Percentiles rank a stretch among this genome's conserved stretches.
Evolutionary conservation across 2,113 vertebrate genomes (phyloP).

Genomic region (Pomatorhinus ruficollis): DNA sequence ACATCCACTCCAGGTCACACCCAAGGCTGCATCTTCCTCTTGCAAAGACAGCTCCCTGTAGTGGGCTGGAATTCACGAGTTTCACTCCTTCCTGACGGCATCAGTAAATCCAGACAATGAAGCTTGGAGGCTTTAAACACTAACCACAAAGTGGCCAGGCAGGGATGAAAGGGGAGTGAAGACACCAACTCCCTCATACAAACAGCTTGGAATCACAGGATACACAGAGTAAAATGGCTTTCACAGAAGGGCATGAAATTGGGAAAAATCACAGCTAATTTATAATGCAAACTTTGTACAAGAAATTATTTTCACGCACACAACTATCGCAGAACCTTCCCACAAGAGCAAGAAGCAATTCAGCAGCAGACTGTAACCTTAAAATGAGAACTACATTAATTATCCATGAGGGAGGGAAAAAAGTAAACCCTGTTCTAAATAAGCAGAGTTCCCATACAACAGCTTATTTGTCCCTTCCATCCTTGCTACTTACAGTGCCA

Average conservation of each 20-base stretch:
- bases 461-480: conserved; percentile 12
- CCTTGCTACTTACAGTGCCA: background rate
- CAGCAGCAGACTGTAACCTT: background rate
- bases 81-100: rapidly evolving
- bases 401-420: background rate
- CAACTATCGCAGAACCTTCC: background rate
- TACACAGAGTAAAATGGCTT: background rate
- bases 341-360: background rate
- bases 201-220: background rate
- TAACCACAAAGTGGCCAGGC: conserved; percentile 1
- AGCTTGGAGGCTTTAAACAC: background rate
- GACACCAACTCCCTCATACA: background rate
- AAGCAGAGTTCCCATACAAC: background rate
- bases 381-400: background rate
- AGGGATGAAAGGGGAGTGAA: background rate
- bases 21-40: background rate
- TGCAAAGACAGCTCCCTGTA: background rate
- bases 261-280: background rate
- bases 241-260: background rate
- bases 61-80: background rate
- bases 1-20: background rate
- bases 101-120: background rate
- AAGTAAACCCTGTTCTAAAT: background rate
- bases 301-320: background rate
- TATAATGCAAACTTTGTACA: background rate